Conservation (phyloP, 1,140 invertebrate genomes). For the Ceratina japonica region DNA sequence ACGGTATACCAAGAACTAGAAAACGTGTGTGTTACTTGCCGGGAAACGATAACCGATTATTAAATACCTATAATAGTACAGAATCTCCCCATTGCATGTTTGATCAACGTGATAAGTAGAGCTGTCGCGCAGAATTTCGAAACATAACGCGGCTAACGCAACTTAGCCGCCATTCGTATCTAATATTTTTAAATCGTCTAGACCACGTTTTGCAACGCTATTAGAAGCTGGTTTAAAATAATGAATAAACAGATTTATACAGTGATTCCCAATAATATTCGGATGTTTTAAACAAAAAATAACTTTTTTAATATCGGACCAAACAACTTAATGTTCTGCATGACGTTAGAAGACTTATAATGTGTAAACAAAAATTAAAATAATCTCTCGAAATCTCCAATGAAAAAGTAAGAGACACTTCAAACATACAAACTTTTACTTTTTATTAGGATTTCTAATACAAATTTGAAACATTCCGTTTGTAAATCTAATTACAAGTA, state of each 20-base stretch:
- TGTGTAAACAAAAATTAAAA: too few relatives aligned
- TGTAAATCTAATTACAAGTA: too few relatives aligned
- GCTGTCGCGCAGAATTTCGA: conserved; percentile 9
- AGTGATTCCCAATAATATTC: too few relatives aligned
- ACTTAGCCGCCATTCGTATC: conserved; percentile 2
- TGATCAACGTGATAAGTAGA: conserved; percentile 23
- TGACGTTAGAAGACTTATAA: too few relatives aligned
- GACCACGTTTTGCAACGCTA: conserved; percentile 17
- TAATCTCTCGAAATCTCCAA: too few relatives aligned
- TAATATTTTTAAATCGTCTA: background rate
- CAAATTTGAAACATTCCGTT: too few relatives aligned
- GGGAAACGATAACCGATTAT: conserved; percentile 14
- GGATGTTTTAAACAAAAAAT: too few relatives aligned
- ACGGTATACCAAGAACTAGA: conserved; percentile 94
- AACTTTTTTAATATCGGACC: too few relatives aligned
- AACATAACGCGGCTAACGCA: conserved; percentile 8
- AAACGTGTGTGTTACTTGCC: conserved; percentile 65
- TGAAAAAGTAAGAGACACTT: too few relatives aligned
- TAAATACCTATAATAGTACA: conserved; percentile 35
- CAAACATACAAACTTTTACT: too few relatives aligned
- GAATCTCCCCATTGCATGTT: conserved; percentile 28
- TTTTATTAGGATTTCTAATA: too few relatives aligned
- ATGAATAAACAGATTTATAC: conserved; percentile 29
- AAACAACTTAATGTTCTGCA: too few relatives aligned
- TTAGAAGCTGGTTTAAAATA: conserved; percentile 24